Percentiles rank a stretch among this genome's conserved stretches.
Conservation (phyloP, 2,113 vertebrate species). For the Trichechus manatus region DNA sequence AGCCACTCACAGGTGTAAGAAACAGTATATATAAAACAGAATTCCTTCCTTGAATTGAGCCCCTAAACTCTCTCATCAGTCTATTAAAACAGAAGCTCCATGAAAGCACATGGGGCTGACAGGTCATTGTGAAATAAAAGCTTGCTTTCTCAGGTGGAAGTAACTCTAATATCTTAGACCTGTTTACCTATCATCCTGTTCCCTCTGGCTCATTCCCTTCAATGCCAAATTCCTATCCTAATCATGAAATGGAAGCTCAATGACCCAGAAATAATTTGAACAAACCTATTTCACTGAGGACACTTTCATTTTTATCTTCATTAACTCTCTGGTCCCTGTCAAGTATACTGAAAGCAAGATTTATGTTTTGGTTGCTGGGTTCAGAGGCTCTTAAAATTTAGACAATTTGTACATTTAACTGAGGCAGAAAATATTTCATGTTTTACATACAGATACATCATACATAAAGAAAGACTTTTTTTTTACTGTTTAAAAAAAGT, state of each 20-base stretch:
- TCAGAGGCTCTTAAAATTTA: not conserved
- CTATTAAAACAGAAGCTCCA: slow-evolving; percentile 55
- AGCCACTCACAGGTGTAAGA: not conserved
- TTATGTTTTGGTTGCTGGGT: slow-evolving; percentile 46
- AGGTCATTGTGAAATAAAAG: slow-evolving; percentile 56
- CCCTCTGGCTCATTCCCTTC: slow-evolving; percentile 73
- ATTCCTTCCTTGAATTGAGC: not conserved
- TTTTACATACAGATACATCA: not conserved
- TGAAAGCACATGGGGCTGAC: slow-evolving; percentile 51
- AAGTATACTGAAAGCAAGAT: slow-evolving; percentile 48
- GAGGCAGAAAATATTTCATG: not conserved
- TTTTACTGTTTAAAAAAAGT: slow-evolving; percentile 3
- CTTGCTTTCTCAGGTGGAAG: slow-evolving; percentile 79
- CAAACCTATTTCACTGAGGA: slow-evolving; percentile 80
- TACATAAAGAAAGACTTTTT: not conserved
- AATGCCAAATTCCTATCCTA: slow-evolving; percentile 78
- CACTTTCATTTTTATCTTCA: slow-evolving; percentile 66
- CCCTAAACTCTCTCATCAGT: not conserved
- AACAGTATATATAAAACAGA: not conserved
- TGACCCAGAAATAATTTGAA: slow-evolving; percentile 82
- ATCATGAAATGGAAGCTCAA: slow-evolving; percentile 75
- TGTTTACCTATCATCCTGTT: slow-evolving; percentile 68
- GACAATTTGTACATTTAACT: not conserved
- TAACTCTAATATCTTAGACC: slow-evolving; percentile 25
- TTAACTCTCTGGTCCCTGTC: slow-evolving; percentile 72